Conservation (phyloP, 2,797 vertebrate genomes). For the Sternarchorhynchus goeldii region DNA sequence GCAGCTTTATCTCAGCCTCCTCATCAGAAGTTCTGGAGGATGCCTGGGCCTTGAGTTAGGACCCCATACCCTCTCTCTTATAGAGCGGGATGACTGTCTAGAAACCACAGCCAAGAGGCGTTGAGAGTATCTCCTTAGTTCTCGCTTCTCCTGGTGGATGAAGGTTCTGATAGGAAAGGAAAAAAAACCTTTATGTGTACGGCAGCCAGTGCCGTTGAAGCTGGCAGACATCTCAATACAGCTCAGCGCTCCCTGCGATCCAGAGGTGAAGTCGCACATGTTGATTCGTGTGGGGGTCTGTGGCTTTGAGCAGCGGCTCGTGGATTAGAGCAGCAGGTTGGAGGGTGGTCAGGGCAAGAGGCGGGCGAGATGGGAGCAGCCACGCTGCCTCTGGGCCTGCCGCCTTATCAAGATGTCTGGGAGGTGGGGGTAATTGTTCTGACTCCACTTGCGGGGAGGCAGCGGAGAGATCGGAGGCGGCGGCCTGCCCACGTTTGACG, state of each 20-base stretch:
- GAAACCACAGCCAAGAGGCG: not conserved
- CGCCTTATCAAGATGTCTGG: conserved; percentile 89
- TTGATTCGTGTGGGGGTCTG: conserved; percentile 23
- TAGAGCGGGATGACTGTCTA: conserved; percentile 14
- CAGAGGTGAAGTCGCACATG: conserved; percentile 27
- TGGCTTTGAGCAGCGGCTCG: conserved; percentile 21
- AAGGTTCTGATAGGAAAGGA: not conserved
- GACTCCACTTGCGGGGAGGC: conserved; percentile 79
- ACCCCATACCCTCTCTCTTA: conserved; percentile 64
- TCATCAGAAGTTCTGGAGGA: conserved; percentile 81
- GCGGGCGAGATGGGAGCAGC: conserved; percentile 32
- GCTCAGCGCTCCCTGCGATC: not conserved
- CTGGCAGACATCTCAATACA: conserved; percentile 28
- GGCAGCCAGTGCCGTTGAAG: too few relatives aligned
- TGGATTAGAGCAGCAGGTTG: conserved; percentile 41
- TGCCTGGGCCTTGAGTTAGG: conserved; percentile 63
- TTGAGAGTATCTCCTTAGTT: not conserved
- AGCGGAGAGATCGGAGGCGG: conserved; percentile 75
- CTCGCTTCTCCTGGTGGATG: not conserved
- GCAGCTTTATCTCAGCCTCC: conserved; percentile 74
- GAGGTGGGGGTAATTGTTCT: conserved; percentile 84
- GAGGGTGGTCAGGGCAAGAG: conserved; percentile 20
- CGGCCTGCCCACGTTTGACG: conserved; percentile 79
- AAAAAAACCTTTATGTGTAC: not conserved
- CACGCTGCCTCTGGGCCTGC: conserved; percentile 9